Base-by-base conservation (phyloP, 2,113 vertebrate species). In the Melozone crissalis region DNA sequence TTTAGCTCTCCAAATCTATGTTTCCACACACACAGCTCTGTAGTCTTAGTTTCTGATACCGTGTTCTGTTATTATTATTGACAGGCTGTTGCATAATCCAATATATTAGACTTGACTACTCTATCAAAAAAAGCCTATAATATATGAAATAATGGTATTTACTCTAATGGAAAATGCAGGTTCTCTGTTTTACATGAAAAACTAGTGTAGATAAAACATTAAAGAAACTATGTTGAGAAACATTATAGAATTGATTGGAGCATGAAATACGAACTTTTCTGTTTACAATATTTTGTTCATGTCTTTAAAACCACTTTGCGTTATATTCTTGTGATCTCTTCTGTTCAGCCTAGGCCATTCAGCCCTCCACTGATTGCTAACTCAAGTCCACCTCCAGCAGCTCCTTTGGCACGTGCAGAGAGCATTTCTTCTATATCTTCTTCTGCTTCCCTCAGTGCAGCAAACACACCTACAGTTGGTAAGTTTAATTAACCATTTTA, bases 381-480 rank as follows among this genome's bases (percentile, higher is more conserved):
- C 58, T 98, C 98, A 93, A 99, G 99, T 95, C 99, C 99, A 57
- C 98, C 99, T 81, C 98, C 98, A 27, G 89, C 98, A 9, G 99
- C 99, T 30, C 99, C 99, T 2, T 97, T 99, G 91, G 99, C 99
- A 87, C 98, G 99, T 49, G 99, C 99, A 12, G 99, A 99, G 97
- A 99, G 99, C 96, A 98, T 99, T 71, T 99, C 99, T 35, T 99
- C 99, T 41, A 98, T 99, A 97, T 99, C 99, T 14, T 99, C 99
- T 6, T 99, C 98, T 52, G 98, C 99, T 84, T 99, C 99, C 1
- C 94, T 99, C 43, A 99, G 99, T 93, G 98, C 99, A 62, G 98
- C 98, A 90, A 99, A 99, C 97, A 99, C 99, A 84, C 99, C 99
- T 72, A 99, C 99, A 65, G 97, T 99, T 35, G 99, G 99, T 99